Base-by-base conservation (phyloP, 92 coral and sea anemone species). In the Virgularia gustaviana region DNA sequence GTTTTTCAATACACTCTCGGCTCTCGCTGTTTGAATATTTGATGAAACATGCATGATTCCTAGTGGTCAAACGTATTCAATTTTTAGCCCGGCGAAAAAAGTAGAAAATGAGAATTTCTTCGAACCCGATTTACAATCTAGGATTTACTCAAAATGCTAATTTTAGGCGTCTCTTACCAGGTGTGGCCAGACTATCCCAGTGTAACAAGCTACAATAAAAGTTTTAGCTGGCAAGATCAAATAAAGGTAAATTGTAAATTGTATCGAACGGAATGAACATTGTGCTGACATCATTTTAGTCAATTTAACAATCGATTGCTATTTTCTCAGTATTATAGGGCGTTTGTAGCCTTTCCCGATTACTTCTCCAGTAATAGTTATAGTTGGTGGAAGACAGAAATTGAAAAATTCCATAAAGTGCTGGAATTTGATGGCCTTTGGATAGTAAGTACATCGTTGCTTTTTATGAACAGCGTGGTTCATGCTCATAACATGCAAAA, bases 151-250 rank as follows among this genome's bases (percentile, higher is more conserved):
- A 33, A 6, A 18, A 19, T 28, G 22, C 10, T 27, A 2, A n/a
- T 2, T 30, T 20, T 18, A 15, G 16, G 36, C 27, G 36, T 15
- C 13, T 53, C 56, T 33, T 52, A 3, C 3, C 31, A 91, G 96
- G 96, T 91, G 10, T 91, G 97, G 97, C 97, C 97, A 38, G 85
- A 90, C 13, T 79, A 59, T 23, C 88, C 90, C 70, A 83, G 86
- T 54, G 84, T 79, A 7, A 65, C 47, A n/a, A n/a, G n/a, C 11
- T 77, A 79, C 16, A 84, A 88, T 76, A 16, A 28, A 53, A 86
- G 90, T 65, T 63, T 89, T 24, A 53, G 72, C 6, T 88, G 97
- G 97, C 91, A 86, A 24, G 95, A 91, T 42, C 76, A 54, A 77
- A 91, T 90, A 13, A 75, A 81, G 84, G 97, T 90, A 45, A 73